Base-by-base conservation (phyloP, 2,888 invertebrate genomes). In the Eulithis testata region DNA sequence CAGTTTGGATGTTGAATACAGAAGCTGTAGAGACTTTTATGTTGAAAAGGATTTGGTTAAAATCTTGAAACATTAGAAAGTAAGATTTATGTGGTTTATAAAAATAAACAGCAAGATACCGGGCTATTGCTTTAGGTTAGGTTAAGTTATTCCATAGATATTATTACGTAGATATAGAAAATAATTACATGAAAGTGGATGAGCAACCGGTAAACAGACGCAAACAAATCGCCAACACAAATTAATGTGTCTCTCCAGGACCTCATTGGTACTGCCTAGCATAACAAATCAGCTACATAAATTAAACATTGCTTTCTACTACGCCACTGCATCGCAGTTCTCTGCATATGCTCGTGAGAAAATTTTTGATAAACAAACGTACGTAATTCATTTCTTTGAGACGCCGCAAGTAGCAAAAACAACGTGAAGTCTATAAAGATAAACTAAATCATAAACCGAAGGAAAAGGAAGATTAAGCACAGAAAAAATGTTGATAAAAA, bases 301-400 rank as follows among this genome's bases (percentile, higher is more conserved):
- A 80, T 80, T 77, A 78, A 71, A 77, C 76, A 73, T 74, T 71
- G 79, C 75, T 79, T 80, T 81, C 78, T 72, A 40, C 78, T 60
- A 55, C 54, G 73, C 80, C 69, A 76, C 84, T 85, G 82, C 80
- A 83, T 68, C 73, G 73, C 74, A 73, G 76, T 77, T 74, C 80
- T 66, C 54, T 74, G 81, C 87, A 89, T 83, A 81, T 88, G 87
- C 80, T 81, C 89, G 89, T 90, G 90, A 89, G 90, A 90, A 89
- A 73, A 81, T 76, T 85, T 80, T 81, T 82, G 86, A 86, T 84
- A 84, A 83, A 80, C 77, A 87, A 77, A 84, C 49, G 21, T 21
- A 40, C 81, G 79, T 76, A 76, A 67, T 72, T 77, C 76, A 82
- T 79, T 78, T 78, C 87, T 89, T 89, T 90, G 90, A 84, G 79